Conservation (phyloP, 2,888 invertebrate genomes). For the Octodonta nipae region DNA sequence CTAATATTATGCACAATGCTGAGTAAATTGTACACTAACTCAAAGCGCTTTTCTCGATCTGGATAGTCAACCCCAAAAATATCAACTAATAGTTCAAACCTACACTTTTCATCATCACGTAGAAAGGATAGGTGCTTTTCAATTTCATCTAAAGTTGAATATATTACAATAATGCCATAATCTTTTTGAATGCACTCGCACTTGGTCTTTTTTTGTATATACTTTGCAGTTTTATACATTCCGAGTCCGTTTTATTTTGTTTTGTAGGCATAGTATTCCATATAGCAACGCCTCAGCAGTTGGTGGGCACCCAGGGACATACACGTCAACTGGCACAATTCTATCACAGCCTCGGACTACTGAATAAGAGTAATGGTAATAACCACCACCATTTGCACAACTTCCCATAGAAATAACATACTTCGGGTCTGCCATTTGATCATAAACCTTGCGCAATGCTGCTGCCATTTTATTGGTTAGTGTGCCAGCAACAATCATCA, state of each 20-base stretch:
- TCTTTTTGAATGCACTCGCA: too few relatives aligned
- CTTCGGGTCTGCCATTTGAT: constrained; percentile 51
- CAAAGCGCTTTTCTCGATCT: too few relatives aligned
- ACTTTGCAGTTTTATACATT: too few relatives aligned
- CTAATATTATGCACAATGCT: too few relatives aligned
- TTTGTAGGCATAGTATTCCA: constrained; percentile 70
- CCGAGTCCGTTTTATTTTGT: constrained; percentile 75
- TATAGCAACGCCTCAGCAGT: constrained; percentile 84
- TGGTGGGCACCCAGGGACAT: constrained; percentile 90
- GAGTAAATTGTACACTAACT: too few relatives aligned
- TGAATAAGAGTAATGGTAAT: constrained; percentile 65
- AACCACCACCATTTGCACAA: constrained; percentile 65
- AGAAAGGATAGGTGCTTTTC: too few relatives aligned
- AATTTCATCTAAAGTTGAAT: too few relatives aligned
- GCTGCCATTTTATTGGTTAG: constrained; percentile 60
- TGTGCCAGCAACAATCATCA: constrained; percentile 50
- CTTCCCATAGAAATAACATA: constrained; percentile 70
- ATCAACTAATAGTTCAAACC: too few relatives aligned
- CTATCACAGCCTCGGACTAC: constrained; percentile 67
- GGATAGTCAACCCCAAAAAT: too few relatives aligned
- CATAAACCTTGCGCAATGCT: constrained; percentile 47
- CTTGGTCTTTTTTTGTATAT: too few relatives aligned
- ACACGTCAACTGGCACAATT: constrained; percentile 74
- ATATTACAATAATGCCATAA: too few relatives aligned
- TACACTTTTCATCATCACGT: too few relatives aligned